Percentiles rank a stretch among this genome's conserved stretches.
phyloP scores from a whole-genome alignment of 2,113 vertebrate species.

The Mesocricetus auratus region DNA sequence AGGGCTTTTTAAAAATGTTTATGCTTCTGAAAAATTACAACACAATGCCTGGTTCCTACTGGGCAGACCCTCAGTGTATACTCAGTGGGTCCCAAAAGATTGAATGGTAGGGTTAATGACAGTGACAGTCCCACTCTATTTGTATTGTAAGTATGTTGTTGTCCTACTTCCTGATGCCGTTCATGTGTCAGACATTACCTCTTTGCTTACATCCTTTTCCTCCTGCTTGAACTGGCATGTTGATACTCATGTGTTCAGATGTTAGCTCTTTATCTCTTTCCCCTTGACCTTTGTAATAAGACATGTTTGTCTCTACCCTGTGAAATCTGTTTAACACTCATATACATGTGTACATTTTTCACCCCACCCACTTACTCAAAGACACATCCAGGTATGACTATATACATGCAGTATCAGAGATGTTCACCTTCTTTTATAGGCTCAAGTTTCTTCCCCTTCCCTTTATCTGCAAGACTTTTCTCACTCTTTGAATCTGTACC shows the following conservation, averaged over 20 bases:
- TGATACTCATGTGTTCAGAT: neutral
- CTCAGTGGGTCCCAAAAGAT: neutral
- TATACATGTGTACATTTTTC: neutral
- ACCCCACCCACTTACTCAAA: neutral
- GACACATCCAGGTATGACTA: neutral
- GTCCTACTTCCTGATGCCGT: neutral
- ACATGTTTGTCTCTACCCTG: neutral
- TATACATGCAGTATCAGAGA: neutral
- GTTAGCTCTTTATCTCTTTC: neutral
- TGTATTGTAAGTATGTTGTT: too few species aligned
- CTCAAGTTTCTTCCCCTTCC: neutral
- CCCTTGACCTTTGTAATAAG: neutral
- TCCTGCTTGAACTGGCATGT: neutral
- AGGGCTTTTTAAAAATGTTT: neutral
- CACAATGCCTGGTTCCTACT: neutral
- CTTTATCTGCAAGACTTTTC: neutral
- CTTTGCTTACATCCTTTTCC: neutral
- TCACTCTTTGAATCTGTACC: slow-evolving; percentile 12
- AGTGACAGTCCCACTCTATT: neutral
- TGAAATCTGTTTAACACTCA: slow-evolving; percentile 25
- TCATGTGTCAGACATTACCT: neutral
- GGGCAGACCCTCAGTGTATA: neutral
- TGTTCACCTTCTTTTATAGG: neutral
- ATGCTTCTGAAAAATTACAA: neutral
- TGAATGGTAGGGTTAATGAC: too few species aligned